These are phyloP conservation scores for Molothrus ater DNA, from an alignment of 2,797 vertebrate species.

Conservation along the genomic window DNA sequence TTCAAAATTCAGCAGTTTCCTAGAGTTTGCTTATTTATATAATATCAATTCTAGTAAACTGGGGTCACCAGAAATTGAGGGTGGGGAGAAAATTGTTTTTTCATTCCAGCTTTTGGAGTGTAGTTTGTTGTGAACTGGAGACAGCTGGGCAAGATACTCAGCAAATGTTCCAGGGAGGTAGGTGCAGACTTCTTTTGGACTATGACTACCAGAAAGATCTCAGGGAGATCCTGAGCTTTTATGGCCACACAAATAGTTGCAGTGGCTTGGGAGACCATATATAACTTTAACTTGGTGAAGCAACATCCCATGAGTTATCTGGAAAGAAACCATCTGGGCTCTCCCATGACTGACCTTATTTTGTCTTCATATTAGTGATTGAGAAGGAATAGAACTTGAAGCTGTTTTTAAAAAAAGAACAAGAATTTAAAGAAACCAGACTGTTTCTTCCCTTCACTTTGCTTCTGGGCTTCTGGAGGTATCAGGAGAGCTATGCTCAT, in stretches of 20 bases:
- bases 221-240: not conserved
- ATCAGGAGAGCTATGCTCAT: not conserved
- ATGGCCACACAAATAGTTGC: not conserved
- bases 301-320: not conserved
- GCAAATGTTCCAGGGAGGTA: not conserved
- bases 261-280: not conserved
- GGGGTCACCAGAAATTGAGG: not conserved
- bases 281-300: not conserved
- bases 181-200: not conserved
- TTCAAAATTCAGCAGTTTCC: not conserved
- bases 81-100: not conserved
- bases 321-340: not conserved
- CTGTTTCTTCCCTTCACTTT: not conserved
- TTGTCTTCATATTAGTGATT: not conserved
- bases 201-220: not conserved
- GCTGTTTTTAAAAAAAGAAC: not conserved
- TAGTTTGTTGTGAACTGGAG: not conserved
- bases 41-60: not conserved
- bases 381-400: not conserved
- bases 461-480: not conserved
- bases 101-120: not conserved
- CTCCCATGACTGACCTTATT: not conserved
- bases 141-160: not conserved
- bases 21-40: not conserved
- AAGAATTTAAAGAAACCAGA: not conserved